These are phyloP conservation scores for Caenorhabditis sulstoni DNA, from an alignment of 2,888 invertebrate genomes.

Conservation along the genomic window DNA sequence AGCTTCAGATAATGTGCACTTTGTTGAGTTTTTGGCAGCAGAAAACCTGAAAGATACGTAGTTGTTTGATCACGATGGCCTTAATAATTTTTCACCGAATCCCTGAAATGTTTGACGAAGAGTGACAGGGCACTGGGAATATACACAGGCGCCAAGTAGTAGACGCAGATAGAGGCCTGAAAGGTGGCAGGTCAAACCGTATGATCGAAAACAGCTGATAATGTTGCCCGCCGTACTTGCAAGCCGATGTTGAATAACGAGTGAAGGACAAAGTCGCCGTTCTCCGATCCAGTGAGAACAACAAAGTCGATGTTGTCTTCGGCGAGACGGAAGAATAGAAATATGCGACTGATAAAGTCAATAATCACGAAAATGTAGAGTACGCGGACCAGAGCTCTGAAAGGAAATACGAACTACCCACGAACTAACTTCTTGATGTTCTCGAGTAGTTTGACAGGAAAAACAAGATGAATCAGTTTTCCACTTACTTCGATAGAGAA, in stretches of 20 bases:
- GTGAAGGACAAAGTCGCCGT: conserved; percentile 46
- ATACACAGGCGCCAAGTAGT: conserved; percentile 47
- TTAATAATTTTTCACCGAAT: conserved; percentile 29
- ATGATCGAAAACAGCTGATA: conserved; percentile 26
- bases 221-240: conserved; percentile 47
- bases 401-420: neutral
- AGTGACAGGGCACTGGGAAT: conserved; percentile 49
- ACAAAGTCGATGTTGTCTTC: conserved; percentile 60
- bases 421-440: neutral
- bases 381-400: conserved; percentile 46
- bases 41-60: conserved; percentile 41
- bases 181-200: conserved; percentile 41
- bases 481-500: conserved; percentile 50
- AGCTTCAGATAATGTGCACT: conserved; percentile 38
- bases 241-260: conserved; percentile 47
- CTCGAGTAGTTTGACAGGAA: neutral
- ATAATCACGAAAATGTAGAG: conserved; percentile 49
- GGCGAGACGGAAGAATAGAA: conserved; percentile 52
- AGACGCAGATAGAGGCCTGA: conserved; percentile 55
- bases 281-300: conserved; percentile 57
- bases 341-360: conserved; percentile 49
- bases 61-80: neutral
- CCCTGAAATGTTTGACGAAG: conserved; percentile 59
- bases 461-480: conserved; percentile 47
- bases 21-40: conserved; percentile 49